A percentile compares a stretch with the other conserved stretches of the same genome.
Conservation (phyloP, 2,888 invertebrate genomes). For the Spodoptera littoralis region DNA sequence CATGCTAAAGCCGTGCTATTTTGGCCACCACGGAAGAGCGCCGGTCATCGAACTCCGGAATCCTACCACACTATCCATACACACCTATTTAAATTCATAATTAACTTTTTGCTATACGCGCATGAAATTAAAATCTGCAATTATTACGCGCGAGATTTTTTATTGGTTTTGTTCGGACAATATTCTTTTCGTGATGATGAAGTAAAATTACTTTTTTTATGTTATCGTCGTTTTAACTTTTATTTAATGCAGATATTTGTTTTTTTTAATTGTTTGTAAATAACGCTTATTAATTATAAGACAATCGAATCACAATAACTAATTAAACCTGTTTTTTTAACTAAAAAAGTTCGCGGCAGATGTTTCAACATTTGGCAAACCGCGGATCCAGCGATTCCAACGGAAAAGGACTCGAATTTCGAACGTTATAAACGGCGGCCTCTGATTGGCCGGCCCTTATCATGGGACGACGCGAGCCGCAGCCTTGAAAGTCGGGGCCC, state of each 20-base stretch:
- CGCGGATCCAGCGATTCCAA: constrained; percentile 34
- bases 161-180: constrained; percentile 2
- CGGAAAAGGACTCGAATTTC: constrained; percentile 58
- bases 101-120: constrained; percentile 54
- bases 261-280: too few relatives aligned
- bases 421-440: constrained; percentile 74
- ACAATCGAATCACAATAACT: too few relatives aligned
- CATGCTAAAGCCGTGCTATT: constrained; percentile 67
- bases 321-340: not conserved
- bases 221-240: too few relatives aligned
- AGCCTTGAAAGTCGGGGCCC: constrained; percentile 73
- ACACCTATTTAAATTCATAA: constrained; percentile 62
- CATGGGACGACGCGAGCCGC: constrained; percentile 76
- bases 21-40: constrained; percentile 73
- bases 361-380: constrained; percentile 45
- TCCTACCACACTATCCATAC: constrained; percentile 60
- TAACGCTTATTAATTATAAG: too few relatives aligned
- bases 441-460: constrained; percentile 83
- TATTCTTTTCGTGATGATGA: constrained; percentile 1
- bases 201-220: constrained; percentile 1
- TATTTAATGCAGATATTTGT: too few relatives aligned
- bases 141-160: constrained; percentile 34
- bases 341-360: constrained; percentile 22
- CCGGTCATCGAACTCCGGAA: constrained; percentile 70
- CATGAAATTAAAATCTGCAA: constrained; percentile 45